Evolutionary conservation across 2,113 vertebrate species (phyloP).

Genomic region (Genyomyrus donnyi): DNA sequence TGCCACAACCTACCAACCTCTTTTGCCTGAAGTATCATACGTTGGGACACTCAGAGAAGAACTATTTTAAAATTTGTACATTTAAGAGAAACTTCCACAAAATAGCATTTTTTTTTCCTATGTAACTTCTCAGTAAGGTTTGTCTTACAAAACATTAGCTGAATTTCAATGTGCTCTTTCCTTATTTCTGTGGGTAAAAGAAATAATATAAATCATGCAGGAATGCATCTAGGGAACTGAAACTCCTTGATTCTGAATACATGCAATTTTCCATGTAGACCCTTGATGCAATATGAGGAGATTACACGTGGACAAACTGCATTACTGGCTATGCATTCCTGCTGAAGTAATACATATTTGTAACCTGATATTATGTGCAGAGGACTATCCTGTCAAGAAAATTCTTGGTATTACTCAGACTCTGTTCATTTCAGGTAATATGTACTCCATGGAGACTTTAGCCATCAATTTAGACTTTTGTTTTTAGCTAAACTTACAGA

Average conservation of each 20-base stretch:
- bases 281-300: background rate
- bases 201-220: constrained; percentile 13
- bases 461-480: background rate
- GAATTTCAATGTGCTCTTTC: constrained; percentile 5
- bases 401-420: background rate
- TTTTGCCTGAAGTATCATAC: background rate
- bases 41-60: constrained; percentile 2
- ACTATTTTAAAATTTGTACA: too few relatives aligned
- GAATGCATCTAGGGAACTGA: background rate
- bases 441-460: background rate
- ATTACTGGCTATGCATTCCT: background rate
- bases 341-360: background rate
- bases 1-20: background rate
- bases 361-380: background rate
- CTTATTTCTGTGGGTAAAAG: background rate
- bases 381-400: background rate
- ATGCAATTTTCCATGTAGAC: background rate
- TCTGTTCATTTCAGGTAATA: background rate
- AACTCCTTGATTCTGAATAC: constrained; percentile 3
- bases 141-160: background rate
- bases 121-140: background rate
- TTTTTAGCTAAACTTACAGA: background rate
- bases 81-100: background rate
- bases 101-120: background rate
- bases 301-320: background rate